Evolutionary conservation across 2,888 invertebrate genomes (phyloP), one percentile per base, ranked within the genome.

Genomic region (Neria commutata): DNA sequence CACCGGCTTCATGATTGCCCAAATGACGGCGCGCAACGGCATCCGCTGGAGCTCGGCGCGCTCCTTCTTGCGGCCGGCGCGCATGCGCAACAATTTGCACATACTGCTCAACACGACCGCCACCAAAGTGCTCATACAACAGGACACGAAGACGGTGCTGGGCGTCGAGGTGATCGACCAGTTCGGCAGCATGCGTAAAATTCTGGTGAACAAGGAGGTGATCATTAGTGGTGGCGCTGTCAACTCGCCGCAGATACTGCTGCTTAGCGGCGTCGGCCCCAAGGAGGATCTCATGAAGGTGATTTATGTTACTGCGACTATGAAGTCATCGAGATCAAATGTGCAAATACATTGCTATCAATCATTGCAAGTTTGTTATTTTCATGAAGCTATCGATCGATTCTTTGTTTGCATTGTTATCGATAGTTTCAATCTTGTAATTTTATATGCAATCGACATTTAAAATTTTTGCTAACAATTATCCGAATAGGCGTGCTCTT

Each of bases 201-300:
- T 91, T 1, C 83, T 87, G 65, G 94, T 92, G 0, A 87, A 87
- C 67, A 93, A 91, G 75, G 94, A 94, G 80, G 88, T 97, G 0
- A 91, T 97, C 29, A 67, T 68, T 67, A 86, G 86, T 63, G 90
- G 86, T 8, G 94, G 98, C 1, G 92, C 98, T 11, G 92, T 98
- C 1, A 97, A 94, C 67, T 92, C 96, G 0, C 97, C 98, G 0
- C 98, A 98, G 78, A 84, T 98, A 48, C 86, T 98, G 14, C 86
- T 97, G 73, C 85, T 95, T 42, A 95, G 95, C 66, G 98, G 98
- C 10, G 85, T 97, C 11, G 95, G 95, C 0, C 91, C 91, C 26
- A 86, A 85, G 1, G 87, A 87, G 0, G 91, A 94, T 16, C 83
- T 95, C 17, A 70, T 85, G 11, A 82, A 83, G 63, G 86, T 84